Conservation (phyloP, 1,140 invertebrate genomes). For the Drosophila melanica region DNA sequence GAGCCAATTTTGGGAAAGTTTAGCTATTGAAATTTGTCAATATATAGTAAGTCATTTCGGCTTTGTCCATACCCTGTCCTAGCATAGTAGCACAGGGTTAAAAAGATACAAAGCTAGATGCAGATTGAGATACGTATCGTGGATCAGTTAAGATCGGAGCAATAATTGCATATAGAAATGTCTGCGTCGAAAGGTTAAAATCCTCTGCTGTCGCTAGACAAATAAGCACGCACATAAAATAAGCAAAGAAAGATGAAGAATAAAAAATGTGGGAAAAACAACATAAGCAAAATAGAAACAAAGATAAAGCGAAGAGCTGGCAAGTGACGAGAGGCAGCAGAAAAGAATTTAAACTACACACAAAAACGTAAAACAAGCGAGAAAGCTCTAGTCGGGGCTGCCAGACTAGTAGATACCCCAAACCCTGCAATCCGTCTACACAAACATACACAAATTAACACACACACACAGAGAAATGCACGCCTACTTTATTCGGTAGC, state of each 20-base stretch:
- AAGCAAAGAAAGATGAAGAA: background rate
- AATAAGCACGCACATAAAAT: slow-evolving; percentile 38
- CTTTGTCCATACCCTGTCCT: too few relatives aligned
- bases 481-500: too few relatives aligned
- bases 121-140: slow-evolving; percentile 9
- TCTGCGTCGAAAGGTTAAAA: slow-evolving; percentile 38
- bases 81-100: too few relatives aligned
- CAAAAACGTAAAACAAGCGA: slow-evolving; percentile 1
- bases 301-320: slow-evolving; percentile 15
- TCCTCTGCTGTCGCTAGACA: slow-evolving; percentile 42
- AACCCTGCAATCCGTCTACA: too few relatives aligned
- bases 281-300: slow-evolving; percentile 9
- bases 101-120: slow-evolving; percentile 1
- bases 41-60: too few relatives aligned
- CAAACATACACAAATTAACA: too few relatives aligned
- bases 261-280: slow-evolving; percentile 12
- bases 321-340: slow-evolving; percentile 3
- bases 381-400: too few relatives aligned
- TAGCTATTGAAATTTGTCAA: background rate
- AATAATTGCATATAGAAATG: slow-evolving; percentile 7
- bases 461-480: too few relatives aligned
- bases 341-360: slow-evolving; percentile 13
- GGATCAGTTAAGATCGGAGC: slow-evolving; percentile 15
- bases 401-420: too few relatives aligned
- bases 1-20: slow-evolving; percentile 17